These are phyloP conservation scores for Mus musculus DNA, from an alignment of 2,113 vertebrate species.

Conservation along the genomic window GRCm39 chr11:116146501-116147000, in stretches of 20 bases:
- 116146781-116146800: not conserved
- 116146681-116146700: not conserved
- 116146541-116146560: no score
- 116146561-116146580: no score
- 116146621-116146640: no score
- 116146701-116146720: not conserved
- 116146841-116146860: not conserved
- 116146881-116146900: not conserved
- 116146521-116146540: no score
- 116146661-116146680: not conserved
- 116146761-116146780: not conserved
- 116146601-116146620: no score
- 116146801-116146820: not conserved
- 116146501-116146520: no score
- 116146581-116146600: no score
- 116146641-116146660: not conserved
- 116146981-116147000: not conserved
- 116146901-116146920: not conserved
- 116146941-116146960: not conserved
- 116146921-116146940: not conserved
- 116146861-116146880: not conserved
- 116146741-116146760: not conserved
- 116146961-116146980: not conserved
- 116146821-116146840: not conserved
- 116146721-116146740: not conserved